These are phyloP conservation scores for Holothuria glaberrima DNA, from an alignment of 35 echinoderm and acorn worm species.

Conservation along the genomic window DNA sequence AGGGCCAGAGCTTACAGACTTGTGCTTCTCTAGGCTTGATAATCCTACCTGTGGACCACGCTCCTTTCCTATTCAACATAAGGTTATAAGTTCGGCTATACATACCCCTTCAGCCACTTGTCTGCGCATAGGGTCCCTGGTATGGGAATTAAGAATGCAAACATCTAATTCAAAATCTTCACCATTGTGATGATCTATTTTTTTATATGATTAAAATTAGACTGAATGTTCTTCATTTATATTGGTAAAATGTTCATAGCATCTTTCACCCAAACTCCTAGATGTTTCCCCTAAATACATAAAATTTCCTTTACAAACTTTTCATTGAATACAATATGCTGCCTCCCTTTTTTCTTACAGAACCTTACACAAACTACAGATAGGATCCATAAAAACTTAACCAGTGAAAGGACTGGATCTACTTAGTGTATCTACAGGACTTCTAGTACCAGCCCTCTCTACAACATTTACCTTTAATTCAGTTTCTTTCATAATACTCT, in stretches of 20 bases:
- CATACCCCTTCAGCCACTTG: conserved; percentile 19
- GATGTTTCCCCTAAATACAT: conserved; percentile 13
- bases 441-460: conserved; percentile 1
- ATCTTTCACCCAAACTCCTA: conserved; percentile 28
- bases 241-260: conserved; percentile 1
- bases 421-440: conserved; percentile 2
- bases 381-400: neutral
- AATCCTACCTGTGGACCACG: no score
- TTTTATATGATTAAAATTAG: conserved; percentile 31
- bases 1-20: no score
- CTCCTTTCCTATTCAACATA: no score
- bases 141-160: conserved; percentile 21
- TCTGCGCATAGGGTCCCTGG: conserved; percentile 14
- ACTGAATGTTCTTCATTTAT: neutral
- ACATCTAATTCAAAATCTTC: conserved; percentile 20
- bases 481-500: conserved; percentile 15
- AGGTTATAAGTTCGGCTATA: no score
- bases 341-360: conserved; percentile 19
- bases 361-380: conserved; percentile 17
- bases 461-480: conserved; percentile 1
- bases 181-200: neutral
- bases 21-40: no score
- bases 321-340: conserved; percentile 16
- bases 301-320: conserved; percentile 3
- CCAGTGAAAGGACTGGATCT: neutral